phyloP scores from a whole-genome alignment of 2,888 invertebrate species.

The Eueremaeus valkanovi region DNA sequence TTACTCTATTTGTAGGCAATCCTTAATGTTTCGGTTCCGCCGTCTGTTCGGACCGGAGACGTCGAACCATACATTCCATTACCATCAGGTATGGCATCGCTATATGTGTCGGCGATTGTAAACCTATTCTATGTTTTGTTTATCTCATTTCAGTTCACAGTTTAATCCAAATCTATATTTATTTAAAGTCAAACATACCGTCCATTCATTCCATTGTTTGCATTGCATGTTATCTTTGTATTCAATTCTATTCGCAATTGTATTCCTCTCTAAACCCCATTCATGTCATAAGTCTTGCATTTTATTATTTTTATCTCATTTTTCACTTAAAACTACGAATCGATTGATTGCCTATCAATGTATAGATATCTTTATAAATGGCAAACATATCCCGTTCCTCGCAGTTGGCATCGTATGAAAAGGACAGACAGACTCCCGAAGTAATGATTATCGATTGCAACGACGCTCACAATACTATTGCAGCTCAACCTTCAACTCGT shows the following conservation, averaged over 20 bases:
- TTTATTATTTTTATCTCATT: not conserved
- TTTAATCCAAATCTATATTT: not conserved
- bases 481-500: conserved; percentile 18
- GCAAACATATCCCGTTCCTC: conserved; percentile 29
- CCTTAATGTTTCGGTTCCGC: not conserved
- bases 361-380: conserved; percentile 34
- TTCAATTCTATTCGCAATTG: too few species aligned
- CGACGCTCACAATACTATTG: conserved; percentile 18
- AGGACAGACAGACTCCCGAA: conserved; percentile 9
- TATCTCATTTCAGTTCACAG: not conserved
- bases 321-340: conserved; percentile 16
- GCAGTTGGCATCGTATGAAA: conserved; percentile 31
- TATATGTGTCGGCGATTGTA: not conserved
- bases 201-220: not conserved
- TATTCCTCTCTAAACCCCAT: too few species aligned
- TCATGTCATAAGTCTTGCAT: too few species aligned
- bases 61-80: conserved; percentile 19
- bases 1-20: not conserved
- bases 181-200: not conserved
- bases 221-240: not conserved
- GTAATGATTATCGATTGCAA: not conserved
- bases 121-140: not conserved
- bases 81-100: not conserved
- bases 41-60: conserved; percentile 13
- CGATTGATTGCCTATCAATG: conserved; percentile 8